phyloP scores from a whole-genome alignment of 2,888 invertebrate species.

The Disparrhopalites patrizii region DNA sequence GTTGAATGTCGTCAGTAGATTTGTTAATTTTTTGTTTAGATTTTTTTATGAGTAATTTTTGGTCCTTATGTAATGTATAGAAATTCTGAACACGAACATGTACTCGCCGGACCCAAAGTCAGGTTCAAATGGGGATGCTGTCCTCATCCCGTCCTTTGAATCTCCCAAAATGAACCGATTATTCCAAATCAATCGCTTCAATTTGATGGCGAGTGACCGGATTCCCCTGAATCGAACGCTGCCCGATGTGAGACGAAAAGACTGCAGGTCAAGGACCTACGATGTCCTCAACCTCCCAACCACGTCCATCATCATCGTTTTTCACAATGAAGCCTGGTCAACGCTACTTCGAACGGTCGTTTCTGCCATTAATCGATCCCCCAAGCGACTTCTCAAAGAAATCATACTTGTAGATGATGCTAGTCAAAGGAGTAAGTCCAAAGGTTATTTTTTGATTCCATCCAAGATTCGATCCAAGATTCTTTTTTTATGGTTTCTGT shows the following conservation, averaged over 20 bases:
- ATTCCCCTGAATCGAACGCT: slow-evolving; percentile 79
- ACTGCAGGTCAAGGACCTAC: slow-evolving; percentile 32
- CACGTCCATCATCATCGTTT: slow-evolving; percentile 90
- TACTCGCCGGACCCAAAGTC: slow-evolving; percentile 70
- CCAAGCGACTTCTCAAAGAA: slow-evolving; percentile 69
- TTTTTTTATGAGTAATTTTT: no score
- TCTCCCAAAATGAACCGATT: slow-evolving; percentile 71
- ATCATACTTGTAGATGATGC: slow-evolving; percentile 86
- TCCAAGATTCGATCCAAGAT: no score
- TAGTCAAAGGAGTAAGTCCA: slow-evolving; percentile 71
- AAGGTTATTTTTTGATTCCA: not conserved
- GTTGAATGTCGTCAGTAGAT: no score
- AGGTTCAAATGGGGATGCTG: slow-evolving; percentile 75
- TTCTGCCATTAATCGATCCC: slow-evolving; percentile 87
- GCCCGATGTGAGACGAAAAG: slow-evolving; percentile 74
- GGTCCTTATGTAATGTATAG: no score
- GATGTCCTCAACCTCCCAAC: slow-evolving; percentile 60
- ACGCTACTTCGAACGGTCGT: slow-evolving; percentile 85
- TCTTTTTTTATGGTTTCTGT: not conserved
- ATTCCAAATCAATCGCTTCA: slow-evolving; percentile 79
- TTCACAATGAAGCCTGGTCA: slow-evolving; percentile 99
- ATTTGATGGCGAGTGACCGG: slow-evolving; percentile 79
- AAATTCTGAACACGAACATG: slow-evolving; percentile 70
- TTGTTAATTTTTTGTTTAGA: no score
- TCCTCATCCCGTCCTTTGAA: slow-evolving; percentile 70